Base-by-base conservation (phyloP, 2,888 invertebrate genomes). In the Seira musarum region DNA sequence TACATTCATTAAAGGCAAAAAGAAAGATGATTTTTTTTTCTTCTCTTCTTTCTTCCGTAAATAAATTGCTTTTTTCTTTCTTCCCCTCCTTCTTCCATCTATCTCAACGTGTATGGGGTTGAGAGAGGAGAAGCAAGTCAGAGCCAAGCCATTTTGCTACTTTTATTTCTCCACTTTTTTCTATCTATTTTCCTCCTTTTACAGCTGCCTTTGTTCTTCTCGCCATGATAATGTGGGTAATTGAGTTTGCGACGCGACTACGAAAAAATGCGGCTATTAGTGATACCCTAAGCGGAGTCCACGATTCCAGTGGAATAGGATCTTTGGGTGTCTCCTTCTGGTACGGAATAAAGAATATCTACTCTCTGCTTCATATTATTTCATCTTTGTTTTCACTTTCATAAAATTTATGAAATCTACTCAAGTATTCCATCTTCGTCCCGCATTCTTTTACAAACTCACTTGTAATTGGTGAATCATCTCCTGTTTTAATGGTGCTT, bases 261-360 rank as follows among this genome's bases (percentile, higher is more conserved):
- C 46, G 66, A 19, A 83, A 83, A 66, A 81, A 80, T 75, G 81
- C 82, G n/a, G 82, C 71, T n/a, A 65, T 86, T 53, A 77, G 80
- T 70, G 79, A 85, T 15, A 82, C 82, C 1, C 67, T 86, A 1
- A 63, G 10, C 8, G 63, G 60, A 21, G 40, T 2, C 15, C 46
- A 61, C 17, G 30, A 46, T 21, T 40, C 71, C 1, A 63, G 61
- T 30, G 77, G 70, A 21, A 63, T 24, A 22, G 75, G 80, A 25
- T 70, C 68, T 15, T 57, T 83, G 6, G 84, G 84, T 5, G 66
- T 80, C 40, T 86, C 86, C 24, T 86, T 70, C 60, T 86, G 86
- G 85, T 85, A 81, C 40, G 60, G n/a, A 8, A 1, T 40, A 40
- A 5, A 8, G 40, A 40, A 40, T 40, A 8, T 40, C n/a, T n/a